phyloP scores from a whole-genome alignment of 1,140 invertebrate species.

The Drosophila parvula region DNA sequence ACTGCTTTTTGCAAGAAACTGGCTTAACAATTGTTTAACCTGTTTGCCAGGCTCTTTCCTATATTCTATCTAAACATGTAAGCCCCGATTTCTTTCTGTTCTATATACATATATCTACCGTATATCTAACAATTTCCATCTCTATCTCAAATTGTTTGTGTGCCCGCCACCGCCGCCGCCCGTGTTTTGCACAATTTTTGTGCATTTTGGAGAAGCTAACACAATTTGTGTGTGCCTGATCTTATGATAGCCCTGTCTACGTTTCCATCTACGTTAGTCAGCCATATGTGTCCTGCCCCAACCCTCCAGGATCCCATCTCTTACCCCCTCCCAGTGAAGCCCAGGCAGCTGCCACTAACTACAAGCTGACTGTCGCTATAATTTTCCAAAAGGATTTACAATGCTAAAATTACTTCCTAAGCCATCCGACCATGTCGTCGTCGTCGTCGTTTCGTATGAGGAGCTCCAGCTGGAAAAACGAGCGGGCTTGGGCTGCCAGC shows the following conservation, averaged over 20 bases:
- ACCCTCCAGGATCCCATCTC: neutral
- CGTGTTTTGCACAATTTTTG: constrained; percentile 57
- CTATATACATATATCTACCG: neutral
- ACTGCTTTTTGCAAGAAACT: too few relatives aligned
- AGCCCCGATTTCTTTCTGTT: neutral
- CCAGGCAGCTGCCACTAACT: constrained; percentile 68
- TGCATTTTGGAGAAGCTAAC: constrained; percentile 63
- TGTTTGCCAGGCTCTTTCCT: too few relatives aligned
- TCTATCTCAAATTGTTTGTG: constrained; percentile 39
- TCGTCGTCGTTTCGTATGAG: constrained; percentile 44
- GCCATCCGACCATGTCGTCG: constrained; percentile 77
- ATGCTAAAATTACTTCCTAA: constrained; percentile 81
- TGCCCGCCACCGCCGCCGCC: constrained; percentile 4
- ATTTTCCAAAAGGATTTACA: constrained; percentile 82
- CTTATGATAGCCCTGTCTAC: constrained; percentile 70
- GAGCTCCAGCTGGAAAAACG: constrained; percentile 18
- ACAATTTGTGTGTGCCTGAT: constrained; percentile 74
- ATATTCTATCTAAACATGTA: neutral
- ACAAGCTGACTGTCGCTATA: constrained; percentile 81
- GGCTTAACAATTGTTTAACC: too few relatives aligned
- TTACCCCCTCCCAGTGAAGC: neutral
- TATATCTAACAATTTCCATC: constrained; percentile 36
- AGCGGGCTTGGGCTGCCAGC: neutral
- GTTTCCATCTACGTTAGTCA: constrained; percentile 33
- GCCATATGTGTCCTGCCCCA: constrained; percentile 23